Percentiles rank a stretch among this genome's conserved stretches.
These are phyloP conservation scores for Tetrax tetrax DNA, from an alignment of 2,113 vertebrate genomes.

Conservation along the genomic window DNA sequence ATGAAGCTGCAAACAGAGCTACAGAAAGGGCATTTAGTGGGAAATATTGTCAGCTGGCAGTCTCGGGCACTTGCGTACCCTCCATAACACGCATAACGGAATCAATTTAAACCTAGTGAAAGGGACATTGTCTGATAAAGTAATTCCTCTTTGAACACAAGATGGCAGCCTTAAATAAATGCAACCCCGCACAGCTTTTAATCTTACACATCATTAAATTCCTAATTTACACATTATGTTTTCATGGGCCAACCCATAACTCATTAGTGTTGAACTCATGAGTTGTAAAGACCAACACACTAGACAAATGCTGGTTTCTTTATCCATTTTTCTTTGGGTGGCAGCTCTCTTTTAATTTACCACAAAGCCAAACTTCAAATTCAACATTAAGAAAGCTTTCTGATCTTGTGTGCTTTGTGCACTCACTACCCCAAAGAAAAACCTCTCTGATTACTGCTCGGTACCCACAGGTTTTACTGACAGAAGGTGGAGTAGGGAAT, in stretches of 20 bases:
- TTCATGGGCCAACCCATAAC: slow-evolving; percentile 85
- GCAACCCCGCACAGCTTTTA: slow-evolving; percentile 81
- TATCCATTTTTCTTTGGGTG: slow-evolving; percentile 57
- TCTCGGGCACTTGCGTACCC: slow-evolving; percentile 47
- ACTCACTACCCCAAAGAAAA: neutral
- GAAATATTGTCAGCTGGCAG: slow-evolving; percentile 58
- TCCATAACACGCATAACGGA: slow-evolving; percentile 59
- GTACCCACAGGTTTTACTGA: neutral
- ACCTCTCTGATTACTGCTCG: neutral
- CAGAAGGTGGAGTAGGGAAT: neutral
- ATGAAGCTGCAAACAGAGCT: slow-evolving; percentile 17
- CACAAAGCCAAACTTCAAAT: slow-evolving; percentile 31
- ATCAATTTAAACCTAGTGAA: slow-evolving; percentile 66
- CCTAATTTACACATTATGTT: slow-evolving; percentile 89
- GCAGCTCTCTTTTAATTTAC: slow-evolving; percentile 33
- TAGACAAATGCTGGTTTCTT: slow-evolving; percentile 62
- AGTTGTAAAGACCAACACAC: slow-evolving; percentile 80
- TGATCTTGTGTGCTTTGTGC: neutral
- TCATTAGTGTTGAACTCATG: slow-evolving; percentile 85
- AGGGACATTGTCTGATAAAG: slow-evolving; percentile 77
- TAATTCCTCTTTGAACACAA: slow-evolving; percentile 84
- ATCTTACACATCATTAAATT: slow-evolving; percentile 89
- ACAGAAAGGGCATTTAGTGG: slow-evolving; percentile 36
- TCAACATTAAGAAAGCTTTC: slow-evolving; percentile 11
- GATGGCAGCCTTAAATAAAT: slow-evolving; percentile 87